Evolutionary conservation across 2,797 vertebrate species (phyloP).

Genomic region (Halcyon badia): DNA sequence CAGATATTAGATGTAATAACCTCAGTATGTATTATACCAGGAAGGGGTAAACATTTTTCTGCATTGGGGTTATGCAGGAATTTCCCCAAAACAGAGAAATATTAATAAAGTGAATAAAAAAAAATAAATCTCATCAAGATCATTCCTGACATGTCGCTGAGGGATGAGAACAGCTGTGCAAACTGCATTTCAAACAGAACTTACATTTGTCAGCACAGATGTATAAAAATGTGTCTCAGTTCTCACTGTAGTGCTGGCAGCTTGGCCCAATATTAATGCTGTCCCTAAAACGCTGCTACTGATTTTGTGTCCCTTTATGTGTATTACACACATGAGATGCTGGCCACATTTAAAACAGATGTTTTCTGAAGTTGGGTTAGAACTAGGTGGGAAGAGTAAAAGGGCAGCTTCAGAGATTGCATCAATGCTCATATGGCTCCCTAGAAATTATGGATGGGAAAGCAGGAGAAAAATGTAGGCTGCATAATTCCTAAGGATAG

Average conservation of each 20-base stretch:
- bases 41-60: background rate
- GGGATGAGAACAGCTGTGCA: constrained; percentile 25
- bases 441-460: background rate
- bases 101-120: background rate
- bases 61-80: background rate
- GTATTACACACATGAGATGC: background rate
- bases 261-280: constrained; percentile 4
- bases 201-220: constrained; percentile 41
- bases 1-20: background rate
- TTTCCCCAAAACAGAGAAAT: background rate
- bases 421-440: background rate
- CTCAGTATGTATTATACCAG: background rate
- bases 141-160: background rate
- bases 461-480: background rate
- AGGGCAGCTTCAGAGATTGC: background rate
- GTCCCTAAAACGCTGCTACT: background rate
- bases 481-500: background rate
- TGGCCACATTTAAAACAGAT: background rate
- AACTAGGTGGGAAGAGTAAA: background rate
- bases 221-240: background rate
- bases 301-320: background rate
- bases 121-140: background rate
- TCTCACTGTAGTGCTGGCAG: constrained; percentile 20
- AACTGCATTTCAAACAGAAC: constrained; percentile 27
- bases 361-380: background rate